Conservation (phyloP, 2,113 vertebrate genomes). For the Dicentrarchus labrax region DNA sequence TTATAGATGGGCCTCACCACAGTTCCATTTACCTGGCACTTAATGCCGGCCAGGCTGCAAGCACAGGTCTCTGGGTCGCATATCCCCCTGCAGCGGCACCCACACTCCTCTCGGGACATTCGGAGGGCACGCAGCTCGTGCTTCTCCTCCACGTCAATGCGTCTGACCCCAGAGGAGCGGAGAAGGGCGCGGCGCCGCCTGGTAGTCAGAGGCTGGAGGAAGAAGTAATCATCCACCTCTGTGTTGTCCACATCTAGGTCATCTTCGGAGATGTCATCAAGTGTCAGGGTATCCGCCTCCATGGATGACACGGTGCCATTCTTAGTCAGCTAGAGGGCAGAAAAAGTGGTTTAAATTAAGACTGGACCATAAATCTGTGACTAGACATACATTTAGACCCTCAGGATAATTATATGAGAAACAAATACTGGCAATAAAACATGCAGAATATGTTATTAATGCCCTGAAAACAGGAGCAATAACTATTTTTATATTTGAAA, state of each 20-base stretch:
- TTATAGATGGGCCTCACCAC: slow-evolving; percentile 80
- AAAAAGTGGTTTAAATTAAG: slow-evolving; percentile 17
- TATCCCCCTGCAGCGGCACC: slow-evolving; percentile 94
- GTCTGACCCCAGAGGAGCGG: slow-evolving; percentile 93
- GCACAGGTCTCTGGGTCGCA: slow-evolving; percentile 97
- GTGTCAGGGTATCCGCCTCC: slow-evolving; percentile 92
- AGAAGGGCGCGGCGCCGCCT: slow-evolving; percentile 93
- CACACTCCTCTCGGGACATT: slow-evolving; percentile 96
- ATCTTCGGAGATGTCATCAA: slow-evolving; percentile 98
- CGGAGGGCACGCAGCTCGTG: slow-evolving; percentile 95
- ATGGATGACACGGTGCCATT: slow-evolving; percentile 93
- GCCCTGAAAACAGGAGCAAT: neutral
- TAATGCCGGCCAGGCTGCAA: slow-evolving; percentile 98
- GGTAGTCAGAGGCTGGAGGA: slow-evolving; percentile 96
- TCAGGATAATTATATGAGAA: neutral
- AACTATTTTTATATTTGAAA: neutral
- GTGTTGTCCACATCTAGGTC: slow-evolving; percentile 97
- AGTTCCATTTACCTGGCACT: slow-evolving; percentile 94
- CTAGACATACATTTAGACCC: neutral
- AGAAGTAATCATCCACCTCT: slow-evolving; percentile 98
- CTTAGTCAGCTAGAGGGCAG: slow-evolving; percentile 90
- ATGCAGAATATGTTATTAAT: neutral
- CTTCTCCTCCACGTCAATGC: slow-evolving; percentile 96
- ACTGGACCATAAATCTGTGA: no score
- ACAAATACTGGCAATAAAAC: neutral